A percentile compares a stretch with the other conserved stretches of the same genome.
Conservation (phyloP, 2,113 vertebrate genomes). For the Neotragus pygmaeus region DNA sequence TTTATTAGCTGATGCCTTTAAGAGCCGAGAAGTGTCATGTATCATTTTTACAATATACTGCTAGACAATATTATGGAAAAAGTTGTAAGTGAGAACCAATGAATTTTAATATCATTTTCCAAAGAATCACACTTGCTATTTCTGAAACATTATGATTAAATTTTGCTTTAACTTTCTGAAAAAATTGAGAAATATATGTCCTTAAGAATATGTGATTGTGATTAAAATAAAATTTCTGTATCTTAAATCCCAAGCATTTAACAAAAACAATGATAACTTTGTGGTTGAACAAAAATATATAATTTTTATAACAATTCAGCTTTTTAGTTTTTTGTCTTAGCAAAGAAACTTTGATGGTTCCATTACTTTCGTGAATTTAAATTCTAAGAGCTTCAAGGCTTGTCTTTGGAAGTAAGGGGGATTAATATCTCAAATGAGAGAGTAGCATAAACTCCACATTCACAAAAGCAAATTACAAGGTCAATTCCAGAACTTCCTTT, state of each 20-base stretch:
- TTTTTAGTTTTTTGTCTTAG: not conserved
- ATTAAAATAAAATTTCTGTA: not conserved
- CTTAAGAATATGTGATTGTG: not conserved
- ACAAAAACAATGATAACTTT: not conserved
- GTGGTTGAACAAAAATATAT: not conserved
- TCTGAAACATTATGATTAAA: not conserved
- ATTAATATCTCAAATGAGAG: not conserved
- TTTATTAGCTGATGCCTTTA: not conserved
- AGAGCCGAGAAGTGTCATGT: not conserved
- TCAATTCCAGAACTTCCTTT: not conserved
- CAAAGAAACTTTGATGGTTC: not conserved
- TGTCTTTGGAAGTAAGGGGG: no score
- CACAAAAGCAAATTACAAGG: conserved; percentile 19
- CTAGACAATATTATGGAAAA: not conserved
- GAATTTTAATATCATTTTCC: not conserved
- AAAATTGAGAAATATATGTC: not conserved
- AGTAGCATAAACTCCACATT: not conserved
- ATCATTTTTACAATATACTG: not conserved
- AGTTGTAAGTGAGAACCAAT: not conserved
- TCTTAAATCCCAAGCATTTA: not conserved
- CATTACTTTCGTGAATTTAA: not conserved
- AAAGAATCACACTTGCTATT: not conserved
- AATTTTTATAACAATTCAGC: not conserved
- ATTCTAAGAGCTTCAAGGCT: not conserved
- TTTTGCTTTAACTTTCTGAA: conserved; percentile 2